A percentile compares a stretch with the other conserved stretches of the same genome.
These are phyloP conservation scores for Callinectes sapidus DNA, from an alignment of 2,888 invertebrate genomes.

Conservation along the genomic window DNA sequence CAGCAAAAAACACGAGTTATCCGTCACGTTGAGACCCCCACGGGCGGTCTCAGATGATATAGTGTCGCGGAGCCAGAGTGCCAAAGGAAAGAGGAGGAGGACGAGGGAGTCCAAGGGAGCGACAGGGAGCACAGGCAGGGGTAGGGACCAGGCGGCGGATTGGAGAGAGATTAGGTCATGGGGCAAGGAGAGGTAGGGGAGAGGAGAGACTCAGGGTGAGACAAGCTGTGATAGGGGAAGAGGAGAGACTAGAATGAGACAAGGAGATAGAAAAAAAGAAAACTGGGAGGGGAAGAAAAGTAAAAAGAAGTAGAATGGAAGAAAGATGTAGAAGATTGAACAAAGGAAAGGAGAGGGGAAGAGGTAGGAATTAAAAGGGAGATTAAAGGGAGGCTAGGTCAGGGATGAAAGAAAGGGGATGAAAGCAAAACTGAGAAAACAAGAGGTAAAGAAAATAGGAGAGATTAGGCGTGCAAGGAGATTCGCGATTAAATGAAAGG, in stretches of 20 bases:
- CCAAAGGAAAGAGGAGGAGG: not conserved
- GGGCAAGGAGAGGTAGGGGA: not conserved
- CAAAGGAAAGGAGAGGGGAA: not conserved
- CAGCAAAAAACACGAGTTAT: constrained; percentile 22
- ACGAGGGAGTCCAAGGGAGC: not conserved
- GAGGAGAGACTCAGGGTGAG: not conserved
- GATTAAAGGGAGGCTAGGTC: not conserved
- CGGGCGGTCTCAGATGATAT: not conserved
- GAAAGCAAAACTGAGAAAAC: not conserved
- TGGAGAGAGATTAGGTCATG: too few species aligned
- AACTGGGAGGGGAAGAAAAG: not conserved
- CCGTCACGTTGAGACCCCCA: not conserved
- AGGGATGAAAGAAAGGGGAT: not conserved
- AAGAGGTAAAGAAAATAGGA: not conserved
- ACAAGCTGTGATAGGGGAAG: not conserved
- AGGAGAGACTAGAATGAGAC: not conserved
- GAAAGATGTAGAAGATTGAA: not conserved
- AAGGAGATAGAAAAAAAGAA: not conserved
- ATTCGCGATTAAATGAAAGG: not conserved
- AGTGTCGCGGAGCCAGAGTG: not conserved
- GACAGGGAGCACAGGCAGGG: not conserved
- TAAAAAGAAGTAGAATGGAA: not conserved
- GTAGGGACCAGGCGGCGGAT: not conserved
- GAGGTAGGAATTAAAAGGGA: not conserved
- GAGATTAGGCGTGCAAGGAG: not conserved